Evolutionary conservation across 2,888 invertebrate species (phyloP), one percentile per base, ranked within the genome.

Genomic region (Ectemnius continuus): DNA sequence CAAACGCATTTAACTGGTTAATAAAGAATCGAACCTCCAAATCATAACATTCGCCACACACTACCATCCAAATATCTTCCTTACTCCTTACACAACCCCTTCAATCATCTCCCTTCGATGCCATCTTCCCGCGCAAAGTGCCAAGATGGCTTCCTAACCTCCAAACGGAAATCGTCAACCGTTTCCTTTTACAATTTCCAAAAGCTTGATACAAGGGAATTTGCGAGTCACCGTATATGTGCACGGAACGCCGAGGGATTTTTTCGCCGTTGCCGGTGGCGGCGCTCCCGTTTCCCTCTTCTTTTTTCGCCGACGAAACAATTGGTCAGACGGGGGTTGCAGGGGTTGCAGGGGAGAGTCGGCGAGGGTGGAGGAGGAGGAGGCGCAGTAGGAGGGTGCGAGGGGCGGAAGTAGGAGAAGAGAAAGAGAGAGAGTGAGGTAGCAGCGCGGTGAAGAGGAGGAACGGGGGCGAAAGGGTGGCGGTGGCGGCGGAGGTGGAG

Each of bases 241-340:
- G 77, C 66, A 79, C 63, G 75, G 56, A 72, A 73, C 68, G 75
- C 61, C 69, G 75, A 79, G 76, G 79, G 73, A 81, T 81, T 81
- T 81, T 81, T 81, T 82, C 78, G 78, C 76, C 68, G 80, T 80
- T 73, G 70, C 70, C 61, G 60, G 46, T 45, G 74, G 66, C 68
- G 67, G 62, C 69, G 66, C 59, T 13, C 46, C 14, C 58, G 62
- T 46, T 61, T 28, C 20, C 28, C 56, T 48, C 14, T 63, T 56
- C 58, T 66, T 65, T 64, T 75, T 70, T 75, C 62, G 56, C 73
- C 80, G 67, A 82, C 84, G 80, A 84, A 84, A 84, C 84, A 84
- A 84, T 84, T 80, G 84, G 80, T 83, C 70, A 72, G 36, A 36
- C 72, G 75, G 78, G 66, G 58, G 72, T 59, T 71, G 73, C 64